Conservation (phyloP, 2,888 invertebrate species). For the Kuschelorhynchus macadamiae region DNA sequence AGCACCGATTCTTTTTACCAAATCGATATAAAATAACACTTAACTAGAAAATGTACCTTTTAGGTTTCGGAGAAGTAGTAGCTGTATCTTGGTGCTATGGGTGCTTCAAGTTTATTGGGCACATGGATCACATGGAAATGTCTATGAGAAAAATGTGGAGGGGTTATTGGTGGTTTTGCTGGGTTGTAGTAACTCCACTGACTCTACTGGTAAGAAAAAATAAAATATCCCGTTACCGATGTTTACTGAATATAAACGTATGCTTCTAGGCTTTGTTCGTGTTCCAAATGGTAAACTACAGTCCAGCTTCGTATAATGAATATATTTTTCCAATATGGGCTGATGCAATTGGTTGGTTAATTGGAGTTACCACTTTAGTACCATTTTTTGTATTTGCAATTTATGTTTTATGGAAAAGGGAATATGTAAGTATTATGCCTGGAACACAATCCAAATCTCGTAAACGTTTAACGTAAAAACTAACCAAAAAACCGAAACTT, state of each 20-base stretch:
- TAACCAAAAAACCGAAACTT: no score
- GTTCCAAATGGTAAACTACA: conserved; percentile 80
- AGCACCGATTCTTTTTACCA: no score
- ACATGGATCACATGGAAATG: conserved; percentile 76
- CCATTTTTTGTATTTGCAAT: conserved; percentile 78
- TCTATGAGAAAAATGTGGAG: conserved; percentile 73
- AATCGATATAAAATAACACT: no score
- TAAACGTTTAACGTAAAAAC: no score
- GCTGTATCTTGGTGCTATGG: conserved; percentile 81
- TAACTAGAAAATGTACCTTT: conserved; percentile 12
- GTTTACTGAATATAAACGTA: background rate
- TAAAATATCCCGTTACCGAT: background rate
- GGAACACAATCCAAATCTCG: no score
- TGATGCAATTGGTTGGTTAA: conserved; percentile 78
- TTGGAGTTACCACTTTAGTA: conserved; percentile 79
- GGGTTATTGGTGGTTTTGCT: conserved; percentile 80
- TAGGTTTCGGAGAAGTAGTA: conserved; percentile 69
- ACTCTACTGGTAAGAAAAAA: conserved; percentile 77
- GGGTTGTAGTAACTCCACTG: conserved; percentile 80
- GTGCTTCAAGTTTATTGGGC: conserved; percentile 72
- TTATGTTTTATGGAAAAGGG: conserved; percentile 67
- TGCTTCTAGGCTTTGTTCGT: conserved; percentile 76
- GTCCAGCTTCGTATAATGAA: conserved; percentile 75
- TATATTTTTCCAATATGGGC: conserved; percentile 82
- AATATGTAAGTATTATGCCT: conserved; percentile 65